Evolutionary conservation across 1,140 invertebrate genomes (phyloP), one percentile per base, ranked within the genome.

Genomic region (Dreissena polymorpha): DNA sequence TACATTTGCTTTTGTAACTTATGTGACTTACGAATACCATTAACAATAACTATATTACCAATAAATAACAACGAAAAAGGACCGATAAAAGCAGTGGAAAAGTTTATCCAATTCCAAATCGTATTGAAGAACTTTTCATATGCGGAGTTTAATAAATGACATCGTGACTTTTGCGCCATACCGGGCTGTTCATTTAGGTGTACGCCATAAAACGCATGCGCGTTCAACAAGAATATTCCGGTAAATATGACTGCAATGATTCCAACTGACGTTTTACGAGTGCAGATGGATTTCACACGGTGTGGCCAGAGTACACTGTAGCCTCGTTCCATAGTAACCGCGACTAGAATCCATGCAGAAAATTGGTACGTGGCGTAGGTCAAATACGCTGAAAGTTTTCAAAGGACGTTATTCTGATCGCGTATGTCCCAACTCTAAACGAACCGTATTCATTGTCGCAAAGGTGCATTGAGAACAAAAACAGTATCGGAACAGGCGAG

Each of bases 281-380:
- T 88, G 65, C 75, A 88, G 10, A 75, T 67, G 10, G 25, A 29
- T 53, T 64, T 75, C 0, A 79, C 83, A 21, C 77, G 80, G 39
- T 86, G 85, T 5, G 89, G 89, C 53, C 85, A 76, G n/a, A 84
- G 83, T 7, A 89, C 86, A 10, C 84, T 86, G 8, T 86, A 76
- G 23, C 84, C 72, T 5, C 89, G 77, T 57, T 90, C 88, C 18
- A 86, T 25, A 16, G 89, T 88, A 65, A 90, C 84, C 6, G 81
- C 65, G 10, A 87, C 88, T 14, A 89, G 65, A 13, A 86, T 74
- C 88, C 88, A 90, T n/a, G 87, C 70, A 0, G 88, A 89, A 57
- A 72, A 73, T 49, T 87, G 74, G 16, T 75, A 18, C 0, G 79
- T 60, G 18, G 75, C 69, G 69, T 88, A 88, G 16, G 85, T 75